A percentile compares a stretch with the other conserved stretches of the same genome.
Evolutionary conservation across 2,113 vertebrate genomes (phyloP).

Genomic region (Salvelinus alpinus): DNA sequence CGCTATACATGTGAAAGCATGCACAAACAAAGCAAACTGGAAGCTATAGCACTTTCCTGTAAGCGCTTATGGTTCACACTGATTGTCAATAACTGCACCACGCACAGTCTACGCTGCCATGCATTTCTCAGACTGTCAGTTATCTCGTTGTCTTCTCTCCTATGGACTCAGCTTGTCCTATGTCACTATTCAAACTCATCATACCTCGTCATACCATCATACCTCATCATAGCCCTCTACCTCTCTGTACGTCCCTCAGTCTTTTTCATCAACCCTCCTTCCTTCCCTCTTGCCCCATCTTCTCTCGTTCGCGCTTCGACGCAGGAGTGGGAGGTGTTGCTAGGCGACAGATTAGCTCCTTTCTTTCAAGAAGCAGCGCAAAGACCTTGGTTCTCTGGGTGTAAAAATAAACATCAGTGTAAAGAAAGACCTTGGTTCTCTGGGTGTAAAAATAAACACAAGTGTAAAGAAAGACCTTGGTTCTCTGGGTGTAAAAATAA

Average conservation of each 20-base stretch:
- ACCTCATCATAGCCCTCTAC: conserved; percentile 17
- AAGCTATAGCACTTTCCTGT: neutral
- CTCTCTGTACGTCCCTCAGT: conserved; percentile 6
- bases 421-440: conserved; percentile 38
- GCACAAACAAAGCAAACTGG: neutral
- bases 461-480: conserved; percentile 66
- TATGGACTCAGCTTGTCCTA: neutral
- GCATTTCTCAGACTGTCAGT: neutral
- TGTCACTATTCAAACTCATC: conserved; percentile 1
- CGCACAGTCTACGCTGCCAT: neutral
- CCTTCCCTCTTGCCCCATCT: conserved; percentile 44
- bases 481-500: conserved; percentile 50
- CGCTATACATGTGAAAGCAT: neutral
- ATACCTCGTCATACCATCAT: conserved; percentile 3
- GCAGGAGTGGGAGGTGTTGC: conserved; percentile 79
- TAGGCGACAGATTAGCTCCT: conserved; percentile 81
- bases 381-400: conserved; percentile 78
- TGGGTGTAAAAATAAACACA: conserved; percentile 73
- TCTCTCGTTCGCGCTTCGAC: conserved; percentile 55
- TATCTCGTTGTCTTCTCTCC: neutral
- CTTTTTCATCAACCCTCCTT: conserved; percentile 11
- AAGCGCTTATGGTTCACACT: neutral
- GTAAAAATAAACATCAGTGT: conserved; percentile 76
- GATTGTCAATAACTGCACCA: too few relatives aligned
- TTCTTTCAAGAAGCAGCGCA: conserved; percentile 78